Conservation (phyloP, 2,113 vertebrate genomes). For the Hylia prasina region DNA sequence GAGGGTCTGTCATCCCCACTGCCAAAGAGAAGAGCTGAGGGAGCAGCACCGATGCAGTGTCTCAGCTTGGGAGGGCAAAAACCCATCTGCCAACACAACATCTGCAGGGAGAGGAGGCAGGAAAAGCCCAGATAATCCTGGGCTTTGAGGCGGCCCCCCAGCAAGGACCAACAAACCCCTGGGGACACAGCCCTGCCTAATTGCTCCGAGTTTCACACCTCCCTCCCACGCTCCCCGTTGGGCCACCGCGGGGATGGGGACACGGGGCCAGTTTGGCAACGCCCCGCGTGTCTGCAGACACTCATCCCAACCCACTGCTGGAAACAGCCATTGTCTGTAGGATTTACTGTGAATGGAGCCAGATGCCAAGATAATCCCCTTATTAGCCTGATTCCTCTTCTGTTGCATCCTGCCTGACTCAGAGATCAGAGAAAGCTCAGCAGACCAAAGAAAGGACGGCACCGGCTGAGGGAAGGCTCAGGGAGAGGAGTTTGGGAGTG, state of each 20-base stretch:
- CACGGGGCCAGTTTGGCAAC: neutral
- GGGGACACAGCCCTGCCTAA: neutral
- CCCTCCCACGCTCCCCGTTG: neutral
- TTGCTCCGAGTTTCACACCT: neutral
- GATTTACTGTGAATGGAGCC: neutral
- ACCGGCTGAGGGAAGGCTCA: neutral
- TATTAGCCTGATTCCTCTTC: neutral
- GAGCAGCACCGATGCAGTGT: fast-evolving
- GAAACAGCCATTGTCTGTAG: neutral
- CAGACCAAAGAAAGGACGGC: neutral
- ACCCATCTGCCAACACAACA: neutral
- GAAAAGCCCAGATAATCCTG: neutral
- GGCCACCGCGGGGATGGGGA: neutral
- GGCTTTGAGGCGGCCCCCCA: neutral
- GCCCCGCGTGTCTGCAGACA: fast-evolving
- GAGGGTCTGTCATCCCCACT: neutral
- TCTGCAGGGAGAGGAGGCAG: neutral
- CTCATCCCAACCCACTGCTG: neutral
- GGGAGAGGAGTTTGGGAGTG: neutral
- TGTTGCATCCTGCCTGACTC: slow-evolving; percentile 12
- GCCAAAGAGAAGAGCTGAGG: neutral
- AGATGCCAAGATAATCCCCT: slow-evolving; percentile 32
- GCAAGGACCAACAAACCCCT: neutral
- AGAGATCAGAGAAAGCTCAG: neutral
- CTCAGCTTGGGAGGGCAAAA: neutral